These are phyloP conservation scores for Meloe dianella DNA, from an alignment of 2,888 invertebrate species.

Conservation along the genomic window DNA sequence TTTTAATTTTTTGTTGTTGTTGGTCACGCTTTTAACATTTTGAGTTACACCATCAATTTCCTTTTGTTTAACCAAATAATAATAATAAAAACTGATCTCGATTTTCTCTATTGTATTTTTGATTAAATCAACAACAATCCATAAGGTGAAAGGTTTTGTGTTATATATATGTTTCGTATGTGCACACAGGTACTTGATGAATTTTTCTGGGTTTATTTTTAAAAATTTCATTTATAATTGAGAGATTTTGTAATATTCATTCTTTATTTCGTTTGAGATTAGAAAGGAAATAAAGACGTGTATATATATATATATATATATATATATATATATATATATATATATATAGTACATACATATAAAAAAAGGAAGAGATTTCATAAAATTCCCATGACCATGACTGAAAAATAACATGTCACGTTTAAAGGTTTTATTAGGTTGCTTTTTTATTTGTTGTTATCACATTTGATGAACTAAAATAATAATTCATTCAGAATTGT, in stretches of 20 bases:
- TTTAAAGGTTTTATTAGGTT: slow-evolving; percentile 7
- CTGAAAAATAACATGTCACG: slow-evolving; percentile 10
- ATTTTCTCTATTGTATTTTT: slow-evolving; percentile 1
- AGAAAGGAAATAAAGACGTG: neutral
- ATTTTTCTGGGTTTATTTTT: too few relatives aligned
- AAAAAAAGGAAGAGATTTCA: slow-evolving; percentile 1
- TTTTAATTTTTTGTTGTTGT: neutral
- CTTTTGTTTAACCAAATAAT: slow-evolving; percentile 19
- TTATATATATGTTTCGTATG: too few relatives aligned
- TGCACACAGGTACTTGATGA: neutral
- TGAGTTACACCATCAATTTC: slow-evolving; percentile 18
- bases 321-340: too few relatives aligned
- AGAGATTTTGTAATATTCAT: slow-evolving; percentile 2
- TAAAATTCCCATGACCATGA: slow-evolving; percentile 15
- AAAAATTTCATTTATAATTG: too few relatives aligned
- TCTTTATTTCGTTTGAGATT: neutral
- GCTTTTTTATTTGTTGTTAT: slow-evolving; percentile 5
- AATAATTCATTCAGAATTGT: slow-evolving; percentile 4
- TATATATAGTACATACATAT: too few relatives aligned
- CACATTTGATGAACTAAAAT: slow-evolving; percentile 20
- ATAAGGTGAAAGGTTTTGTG: neutral
- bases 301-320: neutral
- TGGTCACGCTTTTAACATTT: slow-evolving; percentile 33
- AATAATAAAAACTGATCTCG: too few relatives aligned
- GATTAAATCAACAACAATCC: neutral